phyloP scores from a whole-genome alignment of 1,140 invertebrate species.

The Brachionus manjavacas region DNA sequence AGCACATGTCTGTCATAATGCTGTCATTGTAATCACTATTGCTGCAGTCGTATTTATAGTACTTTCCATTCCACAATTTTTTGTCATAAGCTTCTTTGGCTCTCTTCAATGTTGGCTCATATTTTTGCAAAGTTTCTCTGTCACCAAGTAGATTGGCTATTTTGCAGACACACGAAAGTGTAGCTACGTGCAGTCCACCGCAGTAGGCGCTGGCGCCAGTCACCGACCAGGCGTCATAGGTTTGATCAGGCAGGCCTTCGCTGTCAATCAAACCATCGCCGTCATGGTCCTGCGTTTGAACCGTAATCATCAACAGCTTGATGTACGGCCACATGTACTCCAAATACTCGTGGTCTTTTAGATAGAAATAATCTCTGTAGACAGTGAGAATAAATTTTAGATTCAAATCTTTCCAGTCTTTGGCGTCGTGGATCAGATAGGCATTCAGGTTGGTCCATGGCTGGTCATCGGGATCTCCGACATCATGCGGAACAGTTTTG shows the following conservation, averaged over 20 bases:
- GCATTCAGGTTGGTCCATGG: slow-evolving; percentile 77
- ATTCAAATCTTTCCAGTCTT: slow-evolving; percentile 85
- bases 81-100: slow-evolving; percentile 69
- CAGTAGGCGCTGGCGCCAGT: slow-evolving; percentile 82
- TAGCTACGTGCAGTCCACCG: slow-evolving; percentile 79
- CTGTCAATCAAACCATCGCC: slow-evolving; percentile 86
- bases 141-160: slow-evolving; percentile 70
- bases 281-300: slow-evolving; percentile 71
- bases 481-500: slow-evolving; percentile 77
- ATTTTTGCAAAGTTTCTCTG: slow-evolving; percentile 64
- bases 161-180: slow-evolving; percentile 66
- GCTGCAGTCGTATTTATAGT: slow-evolving; percentile 78
- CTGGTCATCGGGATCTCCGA: slow-evolving; percentile 84
- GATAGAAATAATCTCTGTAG: slow-evolving; percentile 65
- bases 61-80: slow-evolving; percentile 81
- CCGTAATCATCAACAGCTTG: slow-evolving; percentile 60
- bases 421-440: slow-evolving; percentile 83
- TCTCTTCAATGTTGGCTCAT: slow-evolving; percentile 66
- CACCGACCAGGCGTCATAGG: slow-evolving; percentile 87
- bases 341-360: slow-evolving; percentile 61
- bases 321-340: slow-evolving; percentile 63
- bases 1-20: slow-evolving; percentile 86
- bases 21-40: slow-evolving; percentile 63
- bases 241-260: slow-evolving; percentile 79
- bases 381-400: slow-evolving; percentile 79